Conservation (phyloP, 1,140 invertebrate species). For the Alviniconcha marisindica region DNA sequence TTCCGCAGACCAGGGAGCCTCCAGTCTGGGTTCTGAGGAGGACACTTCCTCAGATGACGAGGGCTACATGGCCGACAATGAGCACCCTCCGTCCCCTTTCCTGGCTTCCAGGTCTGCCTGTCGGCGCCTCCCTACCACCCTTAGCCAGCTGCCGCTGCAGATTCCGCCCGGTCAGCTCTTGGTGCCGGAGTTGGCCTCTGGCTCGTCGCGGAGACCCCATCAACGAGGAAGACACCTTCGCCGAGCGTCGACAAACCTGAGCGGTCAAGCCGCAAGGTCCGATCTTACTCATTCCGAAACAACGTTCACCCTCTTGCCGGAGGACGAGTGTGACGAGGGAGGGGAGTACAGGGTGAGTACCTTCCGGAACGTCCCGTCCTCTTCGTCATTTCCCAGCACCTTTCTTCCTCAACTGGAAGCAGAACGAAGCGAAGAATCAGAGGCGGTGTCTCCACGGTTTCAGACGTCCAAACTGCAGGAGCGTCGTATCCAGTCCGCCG, state of each 20-base stretch:
- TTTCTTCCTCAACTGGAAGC: too few species aligned
- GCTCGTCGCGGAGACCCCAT: not conserved
- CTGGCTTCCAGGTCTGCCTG: not conserved
- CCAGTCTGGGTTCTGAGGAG: not conserved
- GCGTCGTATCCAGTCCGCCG: not conserved
- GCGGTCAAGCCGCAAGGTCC: not conserved
- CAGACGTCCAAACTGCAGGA: too few species aligned
- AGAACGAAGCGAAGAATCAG: too few species aligned
- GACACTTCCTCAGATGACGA: not conserved
- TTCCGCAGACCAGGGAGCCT: not conserved
- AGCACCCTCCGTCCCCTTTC: not conserved
- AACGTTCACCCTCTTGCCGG: conserved; percentile 17
- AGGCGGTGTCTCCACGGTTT: too few species aligned
- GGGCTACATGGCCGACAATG: conserved; percentile 26
- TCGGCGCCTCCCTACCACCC: too few species aligned
- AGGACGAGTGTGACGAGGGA: not conserved
- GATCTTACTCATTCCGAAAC: conserved; percentile 24
- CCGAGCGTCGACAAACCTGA: too few species aligned
- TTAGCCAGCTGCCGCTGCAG: not conserved
- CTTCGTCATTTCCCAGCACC: too few species aligned
- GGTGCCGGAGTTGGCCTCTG: not conserved
- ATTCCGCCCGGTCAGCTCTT: too few species aligned
- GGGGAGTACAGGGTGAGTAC: not conserved
- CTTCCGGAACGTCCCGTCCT: too few species aligned
- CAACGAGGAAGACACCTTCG: too few species aligned